Base-by-base conservation (phyloP, 1,140 invertebrate species). In the Radopholus similis region DNA sequence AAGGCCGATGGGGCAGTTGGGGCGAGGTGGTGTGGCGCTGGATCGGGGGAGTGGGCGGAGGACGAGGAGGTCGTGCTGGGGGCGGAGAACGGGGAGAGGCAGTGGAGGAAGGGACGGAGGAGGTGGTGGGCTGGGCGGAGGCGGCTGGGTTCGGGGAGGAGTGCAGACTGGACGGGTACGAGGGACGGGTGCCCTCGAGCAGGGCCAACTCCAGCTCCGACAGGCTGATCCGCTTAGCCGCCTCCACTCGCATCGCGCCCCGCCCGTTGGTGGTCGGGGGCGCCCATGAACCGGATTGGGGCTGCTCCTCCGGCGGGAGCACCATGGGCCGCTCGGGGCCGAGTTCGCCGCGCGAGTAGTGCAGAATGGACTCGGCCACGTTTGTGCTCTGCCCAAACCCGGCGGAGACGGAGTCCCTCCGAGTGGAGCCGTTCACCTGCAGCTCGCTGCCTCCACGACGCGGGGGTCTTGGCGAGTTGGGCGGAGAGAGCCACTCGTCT, bases 151-250 rank as follows among this genome's bases (percentile, higher is more conserved):
- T 51, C 5, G 47, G 30, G n/a, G 3, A 26, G 23, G 47, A 26
- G 15, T 26, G 3, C 21, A 51, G 18, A 15, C 47, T 51, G n/a
- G 47, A 51, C n/a, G 47, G 47, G 18, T 28, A 51, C 13, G 47
- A 51, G 3, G 47, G n/a, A 51, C 30, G 23, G 47, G 47, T 28
- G 30, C 47, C 47, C 8, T 51, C 30, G 9, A 51, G 30, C 8
- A 60, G 32, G 23, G 32, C 38, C 32, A 60, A 60, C 44, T 60
- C 58, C 30, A 60, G 44, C 47, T 60, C 32, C 8, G 38, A 44
- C 40, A 60, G 40, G 23, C 32, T 59, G 4, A 42, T 60, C 58
- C 40, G 40, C 30, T 40, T 47, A 23, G 34, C 35, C 38, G 32
- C 28, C 13, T 60, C 32, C n/a, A 30, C 34, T 53, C 34, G 49